Conservation (phyloP, 2,113 vertebrate genomes). For the Cebidichthys violaceus region DNA sequence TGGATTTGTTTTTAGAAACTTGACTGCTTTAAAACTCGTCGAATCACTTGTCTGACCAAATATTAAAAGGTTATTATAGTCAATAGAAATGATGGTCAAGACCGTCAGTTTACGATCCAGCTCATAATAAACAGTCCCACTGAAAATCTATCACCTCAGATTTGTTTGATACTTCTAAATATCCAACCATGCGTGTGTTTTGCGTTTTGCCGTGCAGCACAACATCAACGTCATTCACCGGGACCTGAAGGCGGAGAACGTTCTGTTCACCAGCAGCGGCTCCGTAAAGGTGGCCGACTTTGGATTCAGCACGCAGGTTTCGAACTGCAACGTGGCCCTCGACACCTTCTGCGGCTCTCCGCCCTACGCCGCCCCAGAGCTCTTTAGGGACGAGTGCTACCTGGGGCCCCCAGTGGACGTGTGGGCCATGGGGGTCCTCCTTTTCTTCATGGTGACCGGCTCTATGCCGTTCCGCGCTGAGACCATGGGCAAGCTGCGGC, state of each 20-base stretch:
- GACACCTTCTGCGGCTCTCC: slow-evolving; percentile 97
- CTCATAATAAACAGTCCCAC: not conserved
- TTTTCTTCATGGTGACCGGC: slow-evolving; percentile 93
- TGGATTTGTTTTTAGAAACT: no score
- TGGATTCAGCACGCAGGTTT: slow-evolving; percentile 92
- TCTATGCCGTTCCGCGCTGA: slow-evolving; percentile 94
- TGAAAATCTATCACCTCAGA: not conserved
- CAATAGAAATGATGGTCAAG: not conserved
- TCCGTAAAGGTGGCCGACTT: slow-evolving; percentile 96
- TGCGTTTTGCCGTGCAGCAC: slow-evolving; percentile 83
- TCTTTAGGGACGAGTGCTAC: slow-evolving; percentile 92
- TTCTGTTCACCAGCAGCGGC: slow-evolving; percentile 87
- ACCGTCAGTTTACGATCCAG: not conserved
- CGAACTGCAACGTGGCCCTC: slow-evolving; percentile 84
- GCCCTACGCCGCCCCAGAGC: slow-evolving; percentile 94
- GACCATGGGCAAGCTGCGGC: slow-evolving; percentile 91
- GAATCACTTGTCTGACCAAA: not conserved
- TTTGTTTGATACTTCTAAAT: not conserved
- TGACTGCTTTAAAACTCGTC: not conserved
- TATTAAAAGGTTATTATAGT: not conserved
- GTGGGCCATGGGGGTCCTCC: slow-evolving; percentile 94
- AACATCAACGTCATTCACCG: slow-evolving; percentile 92
- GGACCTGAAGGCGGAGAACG: slow-evolving; percentile 96
- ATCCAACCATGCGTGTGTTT: not conserved
- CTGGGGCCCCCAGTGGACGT: slow-evolving; percentile 89